Base-by-base conservation (phyloP, 2,113 vertebrate genomes). In the Aldabrachelys gigantea region DNA sequence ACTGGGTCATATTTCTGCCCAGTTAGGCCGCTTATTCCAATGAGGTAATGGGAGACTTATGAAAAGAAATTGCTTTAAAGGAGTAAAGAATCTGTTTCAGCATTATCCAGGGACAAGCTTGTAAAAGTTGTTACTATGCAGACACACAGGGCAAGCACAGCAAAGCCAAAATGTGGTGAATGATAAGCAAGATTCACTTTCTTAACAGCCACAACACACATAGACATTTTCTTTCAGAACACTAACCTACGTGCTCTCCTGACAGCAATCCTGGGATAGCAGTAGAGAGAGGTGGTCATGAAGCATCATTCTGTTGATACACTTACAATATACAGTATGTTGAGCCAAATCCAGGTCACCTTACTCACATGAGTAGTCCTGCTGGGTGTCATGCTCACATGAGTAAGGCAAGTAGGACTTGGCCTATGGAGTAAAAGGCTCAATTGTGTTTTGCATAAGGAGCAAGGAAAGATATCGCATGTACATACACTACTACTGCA, bases 121-220 rank as follows among this genome's bases (percentile, higher is more conserved):
- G 24, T 11, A 88, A 91, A 14, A 7, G 0, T 29, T 0, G 1
- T 65, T 76, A 59, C 11, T 24, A 65, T 17, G 25, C 41, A 14
- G 82, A 49, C 35, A 75, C 44, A 6, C 31, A 31, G 14, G 75
- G 50, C 59, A 81, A 1, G 21, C 27, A 3, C 44, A n/a, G 81
- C 0, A 0, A 81, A 83, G 75, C 10, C 41, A 49, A 79, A 82
- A 84, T 5, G 35, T 52, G 35, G 1, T 1, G 25, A 54, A 54
- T 16, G 21, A n/a, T 50, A 84, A 59, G 11, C 31, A 10, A 5
- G 5, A 52, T 2, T 56, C 12, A 25, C 41, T 89, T 35, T 57
- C 72, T 17, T 53, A 65, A 38, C 38, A 35, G 22, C 49, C 35
- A 12, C 27, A 47, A 17, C 1, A 38, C 65, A 72, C 10, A 21